Conservation (phyloP, 92 coral and sea anemone species). For the Chrysogorgia sp. region DNA sequence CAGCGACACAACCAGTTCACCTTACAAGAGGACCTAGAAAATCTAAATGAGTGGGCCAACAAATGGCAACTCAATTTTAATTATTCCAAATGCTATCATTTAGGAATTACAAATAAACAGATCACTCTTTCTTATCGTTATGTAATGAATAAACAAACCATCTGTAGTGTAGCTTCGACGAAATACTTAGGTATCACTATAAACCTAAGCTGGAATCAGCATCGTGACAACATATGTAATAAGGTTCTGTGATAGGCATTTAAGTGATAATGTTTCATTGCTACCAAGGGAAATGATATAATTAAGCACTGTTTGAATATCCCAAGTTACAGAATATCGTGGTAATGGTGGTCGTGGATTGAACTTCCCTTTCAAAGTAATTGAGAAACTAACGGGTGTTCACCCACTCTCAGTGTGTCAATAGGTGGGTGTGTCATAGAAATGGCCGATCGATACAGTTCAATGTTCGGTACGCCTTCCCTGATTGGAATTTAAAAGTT, state of each 20-base stretch:
- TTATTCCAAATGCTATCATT: too few species aligned
- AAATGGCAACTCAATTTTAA: too few species aligned
- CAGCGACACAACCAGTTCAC: too few species aligned
- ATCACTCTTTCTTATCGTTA: too few species aligned
- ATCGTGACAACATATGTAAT: too few species aligned
- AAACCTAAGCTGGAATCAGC: too few species aligned
- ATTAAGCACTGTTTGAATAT: slow-evolving; percentile 43
- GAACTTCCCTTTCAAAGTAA: slow-evolving; percentile 49
- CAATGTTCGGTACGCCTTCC: slow-evolving; percentile 60
- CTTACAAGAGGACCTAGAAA: too few species aligned
- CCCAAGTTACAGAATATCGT: slow-evolving; percentile 64
- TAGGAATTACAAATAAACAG: too few species aligned
- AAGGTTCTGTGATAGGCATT: slow-evolving; percentile 56
- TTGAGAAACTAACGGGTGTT: slow-evolving; percentile 60
- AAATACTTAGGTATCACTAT: too few species aligned
- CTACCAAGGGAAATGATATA: slow-evolving; percentile 44
- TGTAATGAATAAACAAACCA: too few species aligned
- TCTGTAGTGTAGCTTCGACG: too few species aligned
- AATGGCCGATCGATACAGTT: slow-evolving; percentile 63
- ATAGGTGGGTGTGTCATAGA: slow-evolving; percentile 54
- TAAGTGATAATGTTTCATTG: slow-evolving; percentile 56
- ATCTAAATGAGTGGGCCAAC: too few species aligned
- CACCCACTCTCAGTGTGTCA: slow-evolving; percentile 57
- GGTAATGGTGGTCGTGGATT: slow-evolving; percentile 59
- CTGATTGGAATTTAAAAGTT: slow-evolving; percentile 51